phyloP scores from a whole-genome alignment of 2,113 vertebrate genomes.

The Microcebus ravelobensis region DNA sequence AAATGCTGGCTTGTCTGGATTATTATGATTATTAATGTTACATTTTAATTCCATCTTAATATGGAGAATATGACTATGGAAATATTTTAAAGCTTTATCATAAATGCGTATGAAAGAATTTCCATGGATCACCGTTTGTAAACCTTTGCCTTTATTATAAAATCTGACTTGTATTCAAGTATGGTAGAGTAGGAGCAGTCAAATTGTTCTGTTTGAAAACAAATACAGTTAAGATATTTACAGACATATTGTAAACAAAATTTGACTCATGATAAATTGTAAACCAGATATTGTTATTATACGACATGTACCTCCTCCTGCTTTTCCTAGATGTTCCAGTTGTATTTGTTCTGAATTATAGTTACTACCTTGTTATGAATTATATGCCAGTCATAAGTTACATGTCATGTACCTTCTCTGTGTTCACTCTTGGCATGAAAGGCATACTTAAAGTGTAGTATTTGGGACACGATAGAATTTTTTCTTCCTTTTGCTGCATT shows the following conservation, averaged over 20 bases:
- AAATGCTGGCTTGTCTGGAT: neutral
- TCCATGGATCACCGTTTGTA: neutral
- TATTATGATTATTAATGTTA: neutral
- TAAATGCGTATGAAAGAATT: neutral
- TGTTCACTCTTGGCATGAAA: neutral
- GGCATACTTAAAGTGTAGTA: neutral
- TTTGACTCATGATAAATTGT: slow-evolving; percentile 11
- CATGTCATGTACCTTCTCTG: neutral
- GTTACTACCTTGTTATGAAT: neutral
- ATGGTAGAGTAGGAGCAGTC: neutral
- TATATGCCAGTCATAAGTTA: neutral
- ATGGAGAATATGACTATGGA: neutral
- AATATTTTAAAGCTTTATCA: slow-evolving; percentile 13
- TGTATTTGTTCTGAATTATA: slow-evolving; percentile 17
- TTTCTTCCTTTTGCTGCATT: neutral
- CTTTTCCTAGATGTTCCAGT: neutral
- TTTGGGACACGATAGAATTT: neutral
- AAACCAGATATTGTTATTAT: neutral
- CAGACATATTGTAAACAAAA: neutral
- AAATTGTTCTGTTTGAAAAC: slow-evolving; percentile 45
- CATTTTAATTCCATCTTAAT: neutral
- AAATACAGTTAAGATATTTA: slow-evolving; percentile 3
- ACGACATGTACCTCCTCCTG: neutral
- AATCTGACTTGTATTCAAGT: neutral
- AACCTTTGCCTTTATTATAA: slow-evolving; percentile 3